A percentile compares a stretch with the other conserved stretches of the same genome.
Conservation (phyloP, 2,888 invertebrate genomes). For the Pteria penguin region DNA sequence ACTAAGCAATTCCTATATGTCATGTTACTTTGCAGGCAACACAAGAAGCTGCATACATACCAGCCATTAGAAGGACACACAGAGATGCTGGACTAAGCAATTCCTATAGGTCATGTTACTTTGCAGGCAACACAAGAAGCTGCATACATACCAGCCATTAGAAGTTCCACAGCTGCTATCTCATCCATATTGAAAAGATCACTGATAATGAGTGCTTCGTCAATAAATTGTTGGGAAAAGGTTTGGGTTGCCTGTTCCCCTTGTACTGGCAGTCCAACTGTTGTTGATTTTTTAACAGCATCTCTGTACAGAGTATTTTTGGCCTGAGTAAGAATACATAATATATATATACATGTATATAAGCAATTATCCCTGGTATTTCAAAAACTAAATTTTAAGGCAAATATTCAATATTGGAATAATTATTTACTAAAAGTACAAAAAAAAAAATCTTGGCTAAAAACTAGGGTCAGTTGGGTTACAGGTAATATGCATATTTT, state of each 20-base stretch:
- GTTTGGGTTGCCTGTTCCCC: slow-evolving; percentile 77
- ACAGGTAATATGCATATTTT: too few species aligned
- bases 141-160: slow-evolving; percentile 86
- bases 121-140: too few species aligned
- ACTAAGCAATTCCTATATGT: not conserved
- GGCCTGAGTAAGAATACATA: too few species aligned
- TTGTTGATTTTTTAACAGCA: slow-evolving; percentile 89
- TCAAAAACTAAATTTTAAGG: too few species aligned
- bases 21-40: not conserved
- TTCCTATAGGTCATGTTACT: too few species aligned
- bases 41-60: slow-evolving; percentile 87
- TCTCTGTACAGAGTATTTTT: slow-evolving; percentile 89
- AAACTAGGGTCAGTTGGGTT: too few species aligned
- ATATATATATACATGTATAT: too few species aligned
- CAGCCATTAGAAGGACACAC: too few species aligned
- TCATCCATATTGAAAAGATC: slow-evolving; percentile 97
- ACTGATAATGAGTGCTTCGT: slow-evolving; percentile 95
- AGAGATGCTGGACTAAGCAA: not conserved
- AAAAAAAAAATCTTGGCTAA: too few species aligned
- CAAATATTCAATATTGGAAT: too few species aligned
- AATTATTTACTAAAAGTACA: too few species aligned
- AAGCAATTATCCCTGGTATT: too few species aligned
- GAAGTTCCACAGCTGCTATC: slow-evolving; percentile 91
- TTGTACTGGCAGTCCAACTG: slow-evolving; percentile 80
- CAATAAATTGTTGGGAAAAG: slow-evolving; percentile 91